Base-by-base conservation (phyloP, 2,113 vertebrate genomes). In the Mystacornis crossleyi region DNA sequence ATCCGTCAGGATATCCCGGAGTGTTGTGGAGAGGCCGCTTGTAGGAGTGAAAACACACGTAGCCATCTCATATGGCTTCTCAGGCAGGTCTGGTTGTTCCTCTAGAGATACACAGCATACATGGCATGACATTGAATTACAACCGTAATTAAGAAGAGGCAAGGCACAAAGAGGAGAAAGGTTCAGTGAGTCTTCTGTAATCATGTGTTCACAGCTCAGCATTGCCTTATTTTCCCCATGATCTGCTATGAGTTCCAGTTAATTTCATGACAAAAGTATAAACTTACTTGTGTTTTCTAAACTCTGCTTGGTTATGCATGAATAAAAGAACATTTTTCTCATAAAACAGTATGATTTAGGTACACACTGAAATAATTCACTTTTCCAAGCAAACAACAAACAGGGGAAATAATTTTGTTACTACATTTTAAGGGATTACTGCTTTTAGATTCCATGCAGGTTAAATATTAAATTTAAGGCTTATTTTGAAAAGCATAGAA, bases 1-100 rank as follows among this genome's bases (percentile, higher is more conserved):
- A 26, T 98, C 81, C 0, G 98, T 98, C 81, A 98, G 95, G 78
- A 98, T 92, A 9, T 97, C 96, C 38, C 98, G 97, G 38, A 98
- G 97, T 6, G 96, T 55, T 0, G 95, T 96, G 77, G 98, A 97
- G 45, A 98, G 92, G 61, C 97, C 96, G 0, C 98, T 97, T 0
- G 86, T 95, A 2, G 98, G 98, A 18, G 96, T 97, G 88, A 98
- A 97, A 75, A 98, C 97, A 0, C 95, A 91, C 0, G 98, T 98
- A 21, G 98, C 97, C 86, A 98, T 97, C 65, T 97, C 97, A 0
- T 97, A 90, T 0, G 98, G 98, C 90, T 90, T 97, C 93, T 98
- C 98, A 0, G 98, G 98, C 72, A 98, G 81, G 70, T 98, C 93
- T 0, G 98, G 98, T 10, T 97, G 97, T 12, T 98, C 98, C 71